phyloP scores from a whole-genome alignment of 2,888 invertebrate genomes.

The Catocala fraxini region DNA sequence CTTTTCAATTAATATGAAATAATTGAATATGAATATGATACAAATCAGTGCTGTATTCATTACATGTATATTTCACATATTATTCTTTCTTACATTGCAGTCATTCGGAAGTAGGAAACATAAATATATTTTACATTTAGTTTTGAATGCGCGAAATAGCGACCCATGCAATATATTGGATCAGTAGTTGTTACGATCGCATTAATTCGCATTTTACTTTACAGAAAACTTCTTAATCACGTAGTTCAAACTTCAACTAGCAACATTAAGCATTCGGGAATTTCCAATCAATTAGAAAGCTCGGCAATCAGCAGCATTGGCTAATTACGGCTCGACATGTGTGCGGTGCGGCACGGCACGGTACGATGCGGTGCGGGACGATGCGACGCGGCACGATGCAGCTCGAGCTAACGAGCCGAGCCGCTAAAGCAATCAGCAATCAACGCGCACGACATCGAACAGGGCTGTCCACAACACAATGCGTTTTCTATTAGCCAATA shows the following conservation, averaged over 20 bases:
- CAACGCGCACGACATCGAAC: constrained; percentile 42
- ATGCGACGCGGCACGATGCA: constrained; percentile 18
- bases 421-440: constrained; percentile 70
- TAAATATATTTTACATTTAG: too few species aligned
- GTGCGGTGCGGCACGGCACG: constrained; percentile 23
- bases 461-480: constrained; percentile 13
- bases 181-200: too few species aligned
- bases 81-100: too few species aligned
- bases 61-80: too few species aligned
- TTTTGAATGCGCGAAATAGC: too few species aligned
- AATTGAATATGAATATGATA: too few species aligned
- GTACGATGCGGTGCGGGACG: constrained; percentile 15
- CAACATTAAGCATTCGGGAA: constrained; percentile 9
- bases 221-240: not conserved
- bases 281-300: constrained; percentile 44
- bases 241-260: constrained; percentile 1
- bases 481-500: not conserved
- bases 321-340: constrained; percentile 44
- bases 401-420: constrained; percentile 56
- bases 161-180: too few species aligned
- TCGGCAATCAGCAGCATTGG: constrained; percentile 42
- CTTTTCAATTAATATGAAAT: too few species aligned
- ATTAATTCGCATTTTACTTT: too few species aligned
- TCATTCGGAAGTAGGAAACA: too few species aligned
- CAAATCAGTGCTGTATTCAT: too few species aligned